phyloP scores from a whole-genome alignment of 1,140 invertebrate species.

The Drosophila kurseongensis region DNA sequence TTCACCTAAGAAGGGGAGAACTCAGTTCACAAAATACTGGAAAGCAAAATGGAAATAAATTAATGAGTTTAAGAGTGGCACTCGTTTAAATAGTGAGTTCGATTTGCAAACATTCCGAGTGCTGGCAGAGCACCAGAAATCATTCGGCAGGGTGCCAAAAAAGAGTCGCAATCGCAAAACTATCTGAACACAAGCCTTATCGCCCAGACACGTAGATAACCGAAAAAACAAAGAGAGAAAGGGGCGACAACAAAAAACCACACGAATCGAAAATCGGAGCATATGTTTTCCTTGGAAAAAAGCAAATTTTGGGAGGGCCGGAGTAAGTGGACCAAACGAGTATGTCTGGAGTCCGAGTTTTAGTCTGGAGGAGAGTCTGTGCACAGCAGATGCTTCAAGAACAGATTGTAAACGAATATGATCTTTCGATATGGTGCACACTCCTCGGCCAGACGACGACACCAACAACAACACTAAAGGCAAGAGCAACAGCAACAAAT shows the following conservation, averaged over 20 bases:
- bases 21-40: not conserved
- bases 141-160: conserved; percentile 20
- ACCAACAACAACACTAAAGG: conserved; percentile 33
- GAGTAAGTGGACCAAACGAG: conserved; percentile 26
- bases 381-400: conserved; percentile 74
- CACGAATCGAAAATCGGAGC: conserved; percentile 53
- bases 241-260: conserved; percentile 33
- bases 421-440: conserved; percentile 79
- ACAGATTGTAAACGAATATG: conserved; percentile 82
- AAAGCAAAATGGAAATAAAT: not conserved
- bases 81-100: not conserved
- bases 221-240: conserved; percentile 20
- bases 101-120: conserved; percentile 1
- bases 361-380: conserved; percentile 35
- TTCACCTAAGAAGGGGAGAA: not conserved
- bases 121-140: conserved; percentile 11
- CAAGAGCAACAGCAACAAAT: conserved; percentile 49
- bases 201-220: conserved; percentile 59
- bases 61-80: not conserved
- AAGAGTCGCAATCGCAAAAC: conserved; percentile 37
- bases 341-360: conserved; percentile 17
- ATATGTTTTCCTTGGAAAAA: conserved; percentile 76
- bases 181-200: conserved; percentile 48
- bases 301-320: conserved; percentile 49
- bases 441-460: conserved; percentile 55